Evolutionary conservation across 2,888 invertebrate species (phyloP).

Genomic region (Nemoura dubitans): DNA sequence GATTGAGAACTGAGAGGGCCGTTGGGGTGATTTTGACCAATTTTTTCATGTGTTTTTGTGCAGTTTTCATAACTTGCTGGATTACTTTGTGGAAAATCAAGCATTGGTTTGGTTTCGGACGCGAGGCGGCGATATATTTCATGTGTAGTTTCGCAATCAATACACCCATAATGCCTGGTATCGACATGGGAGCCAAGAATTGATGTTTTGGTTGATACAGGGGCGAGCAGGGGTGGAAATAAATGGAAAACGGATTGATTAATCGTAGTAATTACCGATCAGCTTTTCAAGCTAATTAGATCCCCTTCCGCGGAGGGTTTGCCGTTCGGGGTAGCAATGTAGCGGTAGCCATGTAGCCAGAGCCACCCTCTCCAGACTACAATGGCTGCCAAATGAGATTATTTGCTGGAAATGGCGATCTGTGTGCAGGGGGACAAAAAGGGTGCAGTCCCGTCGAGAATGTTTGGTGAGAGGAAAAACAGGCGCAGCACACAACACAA

Average conservation of each 20-base stretch:
- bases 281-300: conserved; percentile 57
- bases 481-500: not conserved
- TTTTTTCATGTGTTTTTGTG: not conserved
- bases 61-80: not conserved
- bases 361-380: conserved; percentile 44
- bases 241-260: conserved; percentile 65
- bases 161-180: not conserved
- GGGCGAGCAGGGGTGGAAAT: conserved; percentile 52
- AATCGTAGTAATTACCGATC: conserved; percentile 68
- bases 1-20: not conserved
- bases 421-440: conserved; percentile 38
- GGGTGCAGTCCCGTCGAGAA: conserved; percentile 19
- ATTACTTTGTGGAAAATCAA: too few species aligned
- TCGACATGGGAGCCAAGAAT: not conserved
- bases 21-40: not conserved
- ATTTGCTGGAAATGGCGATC: conserved; percentile 62
- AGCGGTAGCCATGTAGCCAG: not conserved
- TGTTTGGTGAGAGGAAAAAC: conserved; percentile 35
- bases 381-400: conserved; percentile 60
- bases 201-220: conserved; percentile 3
- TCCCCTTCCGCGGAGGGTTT: conserved; percentile 47
- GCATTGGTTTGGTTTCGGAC: too few species aligned
- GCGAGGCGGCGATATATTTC: not conserved
- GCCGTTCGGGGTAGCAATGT: not conserved
- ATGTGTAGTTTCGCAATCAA: not conserved